Base-by-base conservation (phyloP, 2,113 vertebrate species). In the Bambusicola thoracicus region DNA sequence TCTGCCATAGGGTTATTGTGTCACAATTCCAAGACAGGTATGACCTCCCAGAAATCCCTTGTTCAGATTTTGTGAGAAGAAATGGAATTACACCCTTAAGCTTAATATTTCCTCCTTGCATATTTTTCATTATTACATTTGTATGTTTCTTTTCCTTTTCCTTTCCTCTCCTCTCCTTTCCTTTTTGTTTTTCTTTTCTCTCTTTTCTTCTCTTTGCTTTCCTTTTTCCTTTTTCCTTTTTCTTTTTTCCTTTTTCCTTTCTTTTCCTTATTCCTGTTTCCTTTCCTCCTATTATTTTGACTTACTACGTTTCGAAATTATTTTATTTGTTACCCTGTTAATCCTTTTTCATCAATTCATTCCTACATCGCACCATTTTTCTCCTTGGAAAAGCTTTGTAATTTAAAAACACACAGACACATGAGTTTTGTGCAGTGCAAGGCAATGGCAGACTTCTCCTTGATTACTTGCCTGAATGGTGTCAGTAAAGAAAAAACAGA, bases 401-500 rank as follows among this genome's bases (percentile, higher is more conserved):
- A 81, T 83, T 91, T 94, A 61, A 72, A 85, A 84, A 38, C 22
- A n/a, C 32, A 24, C 51, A 55, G 34, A 30, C 19, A 32, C 36
- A 41, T 7, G n/a, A n/a, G 14, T 48, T 74, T 27, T 53, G 55
- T 10, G 75, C 36, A 81, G 73, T 0, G 7, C 3, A 91, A 92
- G 92, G 88, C 86, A 84, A 40, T 36, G 77, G 85, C 85, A 88
- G 91, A 94, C 53, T 93, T 93, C 63, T 92, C 90, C 94, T 92
- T 96, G 94, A 96, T 97, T 95, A 92, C 87, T 75, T 93, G 36
- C 77, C 86, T 85, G 82, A 94, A 88, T 59, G 91, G 95, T 94
- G 89, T 96, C 91, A 92, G 89, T 67, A 82, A 96, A 90, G 82
- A 94, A 96, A 97, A 96, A 87, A 24, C 96, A 96, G 92, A 93